Conservation (phyloP, 1,140 invertebrate species). For the Ceratitis capitata region DNA sequence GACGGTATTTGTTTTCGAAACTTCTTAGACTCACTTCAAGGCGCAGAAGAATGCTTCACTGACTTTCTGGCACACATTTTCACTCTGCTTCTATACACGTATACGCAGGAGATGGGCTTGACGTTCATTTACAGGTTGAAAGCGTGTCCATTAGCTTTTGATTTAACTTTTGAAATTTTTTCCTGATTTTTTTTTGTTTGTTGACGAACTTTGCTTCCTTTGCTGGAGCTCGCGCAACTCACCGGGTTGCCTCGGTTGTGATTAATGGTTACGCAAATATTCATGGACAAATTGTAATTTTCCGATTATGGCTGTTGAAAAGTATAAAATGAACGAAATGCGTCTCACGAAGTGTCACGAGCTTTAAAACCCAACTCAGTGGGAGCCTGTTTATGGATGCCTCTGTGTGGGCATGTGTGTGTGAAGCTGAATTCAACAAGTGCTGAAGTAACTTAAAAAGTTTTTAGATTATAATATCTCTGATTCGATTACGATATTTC, state of each 20-base stretch:
- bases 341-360: background rate
- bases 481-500: background rate
- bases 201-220: background rate
- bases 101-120: background rate
- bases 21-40: background rate
- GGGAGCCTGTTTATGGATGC: background rate
- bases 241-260: background rate
- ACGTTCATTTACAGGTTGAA: background rate
- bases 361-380: background rate
- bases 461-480: background rate
- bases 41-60: background rate
- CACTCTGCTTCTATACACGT: background rate
- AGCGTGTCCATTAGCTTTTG: background rate
- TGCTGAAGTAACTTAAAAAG: background rate
- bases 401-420: background rate
- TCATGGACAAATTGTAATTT: conserved; percentile 38
- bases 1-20: too few species aligned
- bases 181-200: background rate
- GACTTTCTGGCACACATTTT: background rate
- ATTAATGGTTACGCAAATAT: conserved; percentile 35
- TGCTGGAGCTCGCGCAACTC: background rate
- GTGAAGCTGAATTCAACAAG: background rate
- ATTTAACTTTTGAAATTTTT: background rate
- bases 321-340: background rate
- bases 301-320: conserved; percentile 28